Base-by-base conservation (phyloP, 2,888 invertebrate genomes). In the Elgonia sp. region DNA sequence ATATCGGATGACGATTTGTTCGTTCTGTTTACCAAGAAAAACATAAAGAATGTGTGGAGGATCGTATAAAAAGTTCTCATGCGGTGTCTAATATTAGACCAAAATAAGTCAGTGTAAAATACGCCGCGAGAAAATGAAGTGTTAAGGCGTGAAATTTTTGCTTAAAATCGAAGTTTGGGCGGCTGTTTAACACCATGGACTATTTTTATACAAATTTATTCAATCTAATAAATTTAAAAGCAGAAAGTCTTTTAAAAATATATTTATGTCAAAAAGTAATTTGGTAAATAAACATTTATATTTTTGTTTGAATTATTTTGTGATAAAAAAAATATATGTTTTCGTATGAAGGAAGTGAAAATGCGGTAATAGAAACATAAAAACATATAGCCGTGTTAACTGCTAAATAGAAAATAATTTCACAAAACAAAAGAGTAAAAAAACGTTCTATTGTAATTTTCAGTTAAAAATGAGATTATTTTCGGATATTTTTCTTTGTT, bases 61-160 rank as follows among this genome's bases (percentile, higher is more conserved):
- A 29, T 29, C 46, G 63, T 76, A 55, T 76, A 76, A 76, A 29
- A 63, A 79, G 20, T 40, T 63, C 63, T 72, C 50, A 63, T 16
- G 21, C 18, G 16, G n/a, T 55, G 57, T 81, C 72, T 81, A 81
- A 81, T 81, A 72, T 81, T 81, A 70, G 81, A 81, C 40, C 21
- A 40, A 53, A 81, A 72, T 81, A 81, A 81, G 40, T 72, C 53
- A 63, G 72, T n/a, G 53, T 81, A 29, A 81, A 81, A 81, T 62
- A n/a, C 29, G 29, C 5, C 3, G 29, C 5, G 29, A 29, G 29
- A 29, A 29, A 29, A 29, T 29, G 29, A 29, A 29, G n/a, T 62
- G 60, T n/a, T 72, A 81, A 53, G 42, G 72, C 70, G 72, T 63
- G 60, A 53, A 63, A 53, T 72, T 80, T 69, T 60, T 70, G 29